These are phyloP conservation scores for Acestrorhynchus altus DNA, from an alignment of 2,797 vertebrate genomes.

Conservation along the genomic window DNA sequence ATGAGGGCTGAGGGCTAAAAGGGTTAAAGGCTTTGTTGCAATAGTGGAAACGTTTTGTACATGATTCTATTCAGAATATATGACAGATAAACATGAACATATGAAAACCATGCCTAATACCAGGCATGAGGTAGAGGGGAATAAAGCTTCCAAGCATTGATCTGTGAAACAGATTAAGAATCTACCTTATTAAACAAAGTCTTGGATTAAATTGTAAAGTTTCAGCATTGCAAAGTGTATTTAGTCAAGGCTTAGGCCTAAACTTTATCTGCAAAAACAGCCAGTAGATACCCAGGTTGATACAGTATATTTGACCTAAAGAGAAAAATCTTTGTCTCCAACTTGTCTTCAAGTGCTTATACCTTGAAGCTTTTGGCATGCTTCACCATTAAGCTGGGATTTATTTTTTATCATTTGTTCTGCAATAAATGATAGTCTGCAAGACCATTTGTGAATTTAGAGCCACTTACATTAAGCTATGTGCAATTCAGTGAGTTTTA, in stretches of 20 bases:
- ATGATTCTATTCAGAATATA: too few species aligned
- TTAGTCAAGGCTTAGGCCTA: background rate
- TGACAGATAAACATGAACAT: too few species aligned
- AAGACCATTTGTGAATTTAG: background rate
- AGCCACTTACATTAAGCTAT: too few species aligned
- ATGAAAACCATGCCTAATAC: too few species aligned
- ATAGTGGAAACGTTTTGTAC: too few species aligned
- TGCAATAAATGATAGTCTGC: background rate
- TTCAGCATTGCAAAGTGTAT: background rate
- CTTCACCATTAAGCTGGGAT: background rate
- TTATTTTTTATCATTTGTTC: background rate
- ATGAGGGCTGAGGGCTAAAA: too few species aligned
- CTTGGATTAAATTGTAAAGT: background rate
- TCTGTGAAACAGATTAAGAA: too few species aligned
- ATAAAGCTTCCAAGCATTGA: too few species aligned
- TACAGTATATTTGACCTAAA: background rate
- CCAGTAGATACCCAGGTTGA: background rate
- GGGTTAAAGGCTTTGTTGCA: too few species aligned
- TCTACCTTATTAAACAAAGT: background rate
- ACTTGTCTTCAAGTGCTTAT: background rate
- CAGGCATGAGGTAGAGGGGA: too few species aligned
- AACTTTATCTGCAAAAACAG: background rate
- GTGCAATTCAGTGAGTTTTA: too few species aligned
- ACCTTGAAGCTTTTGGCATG: background rate
- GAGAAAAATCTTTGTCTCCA: background rate